Conservation (phyloP, 2,888 invertebrate genomes). For the Elmis aenea region DNA sequence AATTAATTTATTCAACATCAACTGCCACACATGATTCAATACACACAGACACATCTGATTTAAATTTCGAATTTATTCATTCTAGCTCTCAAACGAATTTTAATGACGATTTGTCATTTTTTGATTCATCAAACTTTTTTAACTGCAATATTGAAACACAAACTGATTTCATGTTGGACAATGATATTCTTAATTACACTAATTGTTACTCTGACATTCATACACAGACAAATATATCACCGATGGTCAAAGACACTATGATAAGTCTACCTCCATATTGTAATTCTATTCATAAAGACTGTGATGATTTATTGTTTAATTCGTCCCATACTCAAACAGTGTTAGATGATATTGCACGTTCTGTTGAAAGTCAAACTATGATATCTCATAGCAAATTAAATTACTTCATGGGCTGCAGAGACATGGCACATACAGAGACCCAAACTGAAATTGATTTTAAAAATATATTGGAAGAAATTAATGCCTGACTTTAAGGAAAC, state of each 20-base stretch:
- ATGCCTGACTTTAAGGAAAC: slow-evolving; percentile 41
- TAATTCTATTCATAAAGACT: slow-evolving; percentile 37
- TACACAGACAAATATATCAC: slow-evolving; percentile 37
- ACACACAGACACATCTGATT: slow-evolving; percentile 36
- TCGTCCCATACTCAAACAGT: slow-evolving; percentile 61
- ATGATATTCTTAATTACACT: slow-evolving; percentile 36
- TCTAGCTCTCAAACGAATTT: slow-evolving; percentile 29
- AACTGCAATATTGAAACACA: slow-evolving; percentile 59
- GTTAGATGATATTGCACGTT: slow-evolving; percentile 52
- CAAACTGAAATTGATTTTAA: slow-evolving; percentile 49
- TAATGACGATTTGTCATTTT: slow-evolving; percentile 25
- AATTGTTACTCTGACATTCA: slow-evolving; percentile 42
- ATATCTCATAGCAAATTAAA: slow-evolving; percentile 33
- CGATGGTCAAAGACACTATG: slow-evolving; percentile 39
- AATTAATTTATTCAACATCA: slow-evolving; percentile 22
- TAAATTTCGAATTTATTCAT: slow-evolving; percentile 26
- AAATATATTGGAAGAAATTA: slow-evolving; percentile 42
- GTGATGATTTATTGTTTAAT: slow-evolving; percentile 50
- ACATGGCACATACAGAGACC: slow-evolving; percentile 51
- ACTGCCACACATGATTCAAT: slow-evolving; percentile 33
- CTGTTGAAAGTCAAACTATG: slow-evolving; percentile 57
- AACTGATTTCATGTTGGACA: slow-evolving; percentile 49
- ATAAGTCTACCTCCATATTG: too few species aligned
- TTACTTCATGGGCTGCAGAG: slow-evolving; percentile 26
- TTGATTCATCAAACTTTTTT: slow-evolving; percentile 39